Percentiles rank a stretch among this genome's conserved stretches.
Conservation (phyloP, 1,140 invertebrate genomes). For the Stratiolaelaps scimitus region DNA sequence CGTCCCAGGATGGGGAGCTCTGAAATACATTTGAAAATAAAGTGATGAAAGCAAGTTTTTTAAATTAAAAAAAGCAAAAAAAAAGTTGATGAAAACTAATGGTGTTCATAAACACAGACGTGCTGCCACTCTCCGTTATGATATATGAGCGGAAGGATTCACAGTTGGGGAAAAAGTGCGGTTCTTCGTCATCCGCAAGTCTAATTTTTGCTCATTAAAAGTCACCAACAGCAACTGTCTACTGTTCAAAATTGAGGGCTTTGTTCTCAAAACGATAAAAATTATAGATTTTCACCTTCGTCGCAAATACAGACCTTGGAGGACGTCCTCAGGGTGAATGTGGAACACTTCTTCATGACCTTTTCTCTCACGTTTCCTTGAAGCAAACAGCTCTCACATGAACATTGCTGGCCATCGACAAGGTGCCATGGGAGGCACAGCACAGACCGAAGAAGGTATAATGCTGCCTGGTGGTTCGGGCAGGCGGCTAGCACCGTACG, state of each 20-base stretch:
- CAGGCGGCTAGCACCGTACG: not conserved
- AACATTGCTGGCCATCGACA: conserved; percentile 8
- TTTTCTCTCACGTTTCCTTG: not conserved
- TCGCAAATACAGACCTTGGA: not conserved
- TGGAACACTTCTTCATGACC: conserved; percentile 11
- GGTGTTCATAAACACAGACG: too few relatives aligned
- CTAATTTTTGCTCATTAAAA: too few relatives aligned
- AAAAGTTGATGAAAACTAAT: too few relatives aligned
- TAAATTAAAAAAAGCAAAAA: not conserved
- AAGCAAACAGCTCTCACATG: conserved; percentile 9
- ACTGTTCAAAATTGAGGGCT: too few relatives aligned
- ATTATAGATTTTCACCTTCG: not conserved
- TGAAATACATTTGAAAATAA: not conserved
- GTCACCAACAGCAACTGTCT: too few relatives aligned
- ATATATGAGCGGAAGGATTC: too few relatives aligned
- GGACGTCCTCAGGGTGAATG: not conserved
- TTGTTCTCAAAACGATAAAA: too few relatives aligned
- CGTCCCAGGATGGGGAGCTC: conserved; percentile 6
- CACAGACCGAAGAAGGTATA: not conserved
- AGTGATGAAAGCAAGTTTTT: not conserved
- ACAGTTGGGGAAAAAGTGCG: too few relatives aligned
- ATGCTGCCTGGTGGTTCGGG: not conserved
- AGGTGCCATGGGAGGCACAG: conserved; percentile 18
- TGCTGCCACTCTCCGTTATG: too few relatives aligned
- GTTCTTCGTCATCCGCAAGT: too few relatives aligned